phyloP scores from a whole-genome alignment of 2,888 invertebrate genomes.

The Epirrhoe tristata region DNA sequence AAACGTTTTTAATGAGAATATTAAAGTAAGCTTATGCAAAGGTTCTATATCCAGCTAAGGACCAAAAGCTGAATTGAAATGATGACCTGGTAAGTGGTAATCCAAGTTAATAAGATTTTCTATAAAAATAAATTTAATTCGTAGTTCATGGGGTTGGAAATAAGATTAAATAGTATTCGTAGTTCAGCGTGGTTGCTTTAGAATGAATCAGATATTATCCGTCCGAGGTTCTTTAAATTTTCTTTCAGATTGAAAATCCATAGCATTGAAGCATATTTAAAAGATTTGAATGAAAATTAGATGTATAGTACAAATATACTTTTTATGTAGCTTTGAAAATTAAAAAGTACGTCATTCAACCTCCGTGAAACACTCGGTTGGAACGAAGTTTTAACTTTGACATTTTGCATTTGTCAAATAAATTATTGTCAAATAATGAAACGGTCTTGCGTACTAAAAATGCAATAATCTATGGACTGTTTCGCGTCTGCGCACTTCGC shows the following conservation, averaged over 20 bases:
- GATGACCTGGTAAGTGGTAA: constrained; percentile 24
- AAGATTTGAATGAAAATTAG: too few species aligned
- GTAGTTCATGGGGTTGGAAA: not conserved
- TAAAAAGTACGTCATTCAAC: too few species aligned
- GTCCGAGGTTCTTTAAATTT: not conserved
- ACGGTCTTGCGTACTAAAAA: too few species aligned
- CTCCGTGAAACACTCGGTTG: too few species aligned
- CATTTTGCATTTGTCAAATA: too few species aligned
- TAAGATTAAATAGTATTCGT: constrained; percentile 1
- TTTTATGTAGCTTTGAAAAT: too few species aligned
- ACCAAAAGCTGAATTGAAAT: constrained; percentile 22
- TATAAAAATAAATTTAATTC: constrained; percentile 4
- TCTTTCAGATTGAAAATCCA: not conserved
- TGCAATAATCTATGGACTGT: too few species aligned
- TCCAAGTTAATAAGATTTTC: constrained; percentile 19
- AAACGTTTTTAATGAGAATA: constrained; percentile 76
- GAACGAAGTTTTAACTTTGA: too few species aligned
- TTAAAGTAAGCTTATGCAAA: constrained; percentile 52
- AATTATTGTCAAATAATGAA: too few species aligned
- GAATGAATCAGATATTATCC: not conserved
- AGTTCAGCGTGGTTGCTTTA: not conserved
- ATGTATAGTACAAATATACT: too few species aligned
- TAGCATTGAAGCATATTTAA: too few species aligned
- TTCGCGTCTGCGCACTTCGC: too few species aligned
- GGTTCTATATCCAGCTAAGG: constrained; percentile 21